phyloP scores from a whole-genome alignment of 2,113 vertebrate genomes.

The Cygnus atratus region DNA sequence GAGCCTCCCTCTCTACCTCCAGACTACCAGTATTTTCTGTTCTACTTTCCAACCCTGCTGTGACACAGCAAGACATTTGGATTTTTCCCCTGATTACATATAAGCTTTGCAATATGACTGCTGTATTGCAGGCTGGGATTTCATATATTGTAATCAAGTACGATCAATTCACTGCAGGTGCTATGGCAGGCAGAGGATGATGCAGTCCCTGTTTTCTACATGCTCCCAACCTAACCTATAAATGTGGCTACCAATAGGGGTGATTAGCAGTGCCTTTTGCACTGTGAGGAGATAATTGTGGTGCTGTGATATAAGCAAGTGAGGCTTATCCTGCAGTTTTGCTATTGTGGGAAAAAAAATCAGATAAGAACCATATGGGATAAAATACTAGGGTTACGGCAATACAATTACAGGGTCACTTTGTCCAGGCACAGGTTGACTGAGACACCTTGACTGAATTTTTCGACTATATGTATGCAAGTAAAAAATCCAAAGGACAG shows the following conservation, averaged over 20 bases:
- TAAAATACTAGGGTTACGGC: constrained; percentile 28
- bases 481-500: not conserved
- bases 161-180: constrained; percentile 57
- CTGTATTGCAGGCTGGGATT: constrained; percentile 37
- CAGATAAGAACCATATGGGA: constrained; percentile 10
- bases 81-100: constrained; percentile 46
- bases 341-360: not conserved
- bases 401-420: not conserved
- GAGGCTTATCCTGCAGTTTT: constrained; percentile 30
- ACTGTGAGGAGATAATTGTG: constrained; percentile 18
- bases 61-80: constrained; percentile 11
- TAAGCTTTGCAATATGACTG: constrained; percentile 17
- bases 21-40: constrained; percentile 2
- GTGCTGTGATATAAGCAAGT: constrained; percentile 23
- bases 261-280: constrained; percentile 38
- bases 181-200: not conserved
- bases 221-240: constrained; percentile 20
- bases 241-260: not conserved
- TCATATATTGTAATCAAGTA: constrained; percentile 60
- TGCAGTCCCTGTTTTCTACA: not conserved
- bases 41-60: constrained; percentile 20
- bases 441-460: not conserved
- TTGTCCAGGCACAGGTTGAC: not conserved
- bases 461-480: not conserved
- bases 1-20: not conserved